Base-by-base conservation (phyloP, 2,888 invertebrate genomes). In the Hirtodrosophila histrioides region DNA sequence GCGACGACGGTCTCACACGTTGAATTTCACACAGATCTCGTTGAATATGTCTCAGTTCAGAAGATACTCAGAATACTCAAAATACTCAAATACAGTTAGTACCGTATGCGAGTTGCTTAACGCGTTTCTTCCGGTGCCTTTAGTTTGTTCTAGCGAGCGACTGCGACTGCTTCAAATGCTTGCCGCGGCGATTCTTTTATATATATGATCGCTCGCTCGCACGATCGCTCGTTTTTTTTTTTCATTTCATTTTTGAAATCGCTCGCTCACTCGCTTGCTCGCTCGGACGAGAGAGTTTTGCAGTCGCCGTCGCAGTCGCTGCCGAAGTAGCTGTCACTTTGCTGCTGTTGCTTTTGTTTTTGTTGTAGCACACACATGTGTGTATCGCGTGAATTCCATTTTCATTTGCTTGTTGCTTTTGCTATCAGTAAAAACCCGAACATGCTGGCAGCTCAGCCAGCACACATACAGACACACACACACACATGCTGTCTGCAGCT, bases 181-280 rank as follows among this genome's bases (percentile, higher is more conserved):
- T 69, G 79, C 70, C 70, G 75, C 67, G 62, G 76, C 85, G 89
- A 88, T 90, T 89, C 89, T 89, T 90, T 90, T 90, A 90, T 90
- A 90, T 90, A 89, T 85, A 80, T 80, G 84, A 83, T 82, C 82
- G 83, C 60, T 62, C 65, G 54, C 62, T 66, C 76, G 58, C 46
- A 23, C 31, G 58, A 27, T 27, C 27, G 27, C 27, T 27, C 27
- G 27, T 27, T 27, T 27, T 27, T 50, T 35, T 43, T n/a, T n/a
- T n/a, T n/a, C n/a, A n/a, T n/a, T n/a, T n/a, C n/a, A n/a, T n/a
- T n/a, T n/a, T n/a, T n/a, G n/a, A 40, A 33, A 24, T 12, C 29
- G 41, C 27, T 29, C 43, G 48, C 17, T 12, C 36, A 37, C 27
- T 29, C 43, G 48, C 17, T 12, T 31, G 43, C 24, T 43, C 35